These are phyloP conservation scores for Drosophila acutilabella DNA, from an alignment of 2,888 invertebrate genomes.

Conservation along the genomic window DNA sequence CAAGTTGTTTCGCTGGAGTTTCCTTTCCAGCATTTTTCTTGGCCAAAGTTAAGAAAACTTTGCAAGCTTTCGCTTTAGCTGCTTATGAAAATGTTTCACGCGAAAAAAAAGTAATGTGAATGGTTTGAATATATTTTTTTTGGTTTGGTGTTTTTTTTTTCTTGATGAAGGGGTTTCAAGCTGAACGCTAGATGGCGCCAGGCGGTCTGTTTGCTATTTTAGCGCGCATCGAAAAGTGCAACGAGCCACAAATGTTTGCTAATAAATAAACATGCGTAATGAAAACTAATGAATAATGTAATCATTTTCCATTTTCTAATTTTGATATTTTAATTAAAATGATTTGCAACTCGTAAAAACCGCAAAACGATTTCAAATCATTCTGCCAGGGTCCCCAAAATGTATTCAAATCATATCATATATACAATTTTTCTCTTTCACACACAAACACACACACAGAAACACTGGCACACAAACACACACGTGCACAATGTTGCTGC, in stretches of 20 bases:
- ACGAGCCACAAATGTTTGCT: constrained; percentile 63
- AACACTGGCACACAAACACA: neutral
- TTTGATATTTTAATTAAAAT: constrained; percentile 83
- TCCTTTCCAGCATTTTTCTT: constrained; percentile 57
- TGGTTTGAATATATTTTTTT: constrained; percentile 3
- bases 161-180: constrained; percentile 3
- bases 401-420: constrained; percentile 74
- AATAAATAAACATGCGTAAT: constrained; percentile 79
- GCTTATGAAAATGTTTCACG: constrained; percentile 39
- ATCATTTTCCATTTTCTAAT: constrained; percentile 81
- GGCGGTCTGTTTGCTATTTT: constrained; percentile 34
- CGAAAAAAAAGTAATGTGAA: constrained; percentile 2
- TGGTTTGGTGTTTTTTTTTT: constrained; percentile 8
- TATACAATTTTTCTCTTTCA: constrained; percentile 39
- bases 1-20: constrained; percentile 33
- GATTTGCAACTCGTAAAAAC: constrained; percentile 83
- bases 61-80: constrained; percentile 59
- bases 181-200: constrained; percentile 69
- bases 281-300: constrained; percentile 83
- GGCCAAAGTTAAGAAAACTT: constrained; percentile 74
- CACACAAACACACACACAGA: constrained; percentile 15
- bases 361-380: constrained; percentile 81
- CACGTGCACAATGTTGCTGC: constrained; percentile 35
- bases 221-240: constrained; percentile 51
- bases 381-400: constrained; percentile 56